Evolutionary conservation across 2,888 invertebrate genomes (phyloP).

Genomic region (Aspidiotus rigidus): DNA sequence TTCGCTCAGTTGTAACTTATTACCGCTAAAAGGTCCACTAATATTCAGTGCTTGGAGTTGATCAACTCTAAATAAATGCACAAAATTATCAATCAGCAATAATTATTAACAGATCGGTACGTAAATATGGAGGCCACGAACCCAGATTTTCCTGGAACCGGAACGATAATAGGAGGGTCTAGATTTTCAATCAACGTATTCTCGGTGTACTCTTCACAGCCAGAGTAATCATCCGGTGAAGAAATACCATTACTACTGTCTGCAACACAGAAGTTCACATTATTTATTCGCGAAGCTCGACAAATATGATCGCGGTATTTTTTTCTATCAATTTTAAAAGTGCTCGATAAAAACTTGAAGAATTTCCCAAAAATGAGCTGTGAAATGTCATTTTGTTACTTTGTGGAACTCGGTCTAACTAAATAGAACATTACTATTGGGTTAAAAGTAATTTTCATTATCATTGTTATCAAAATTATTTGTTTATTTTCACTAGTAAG

Average conservation of each 20-base stretch:
- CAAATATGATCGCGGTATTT: no score
- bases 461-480: no score
- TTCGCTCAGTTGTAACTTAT: conserved; percentile 22
- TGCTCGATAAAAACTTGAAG: neutral
- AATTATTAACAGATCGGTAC: neutral
- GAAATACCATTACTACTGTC: conserved; percentile 29
- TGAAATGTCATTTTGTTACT: no score
- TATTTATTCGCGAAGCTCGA: neutral
- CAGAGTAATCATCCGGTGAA: conserved; percentile 26
- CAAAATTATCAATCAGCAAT: neutral
- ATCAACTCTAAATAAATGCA: conserved; percentile 9
- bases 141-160: conserved; percentile 28
- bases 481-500: no score
- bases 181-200: conserved; percentile 8
- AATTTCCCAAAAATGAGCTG: neutral
- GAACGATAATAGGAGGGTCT: conserved; percentile 22
- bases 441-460: no score
- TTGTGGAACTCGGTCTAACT: no score
- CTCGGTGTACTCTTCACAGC: conserved; percentile 23
- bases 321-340: no score
- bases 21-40: conserved; percentile 22
- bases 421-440: no score
- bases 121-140: neutral
- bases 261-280: neutral
- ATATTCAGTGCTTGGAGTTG: neutral